A percentile compares a stretch with the other conserved stretches of the same genome.
These are phyloP conservation scores for Tuta absoluta DNA, from an alignment of 2,888 invertebrate genomes.

Conservation along the genomic window DNA sequence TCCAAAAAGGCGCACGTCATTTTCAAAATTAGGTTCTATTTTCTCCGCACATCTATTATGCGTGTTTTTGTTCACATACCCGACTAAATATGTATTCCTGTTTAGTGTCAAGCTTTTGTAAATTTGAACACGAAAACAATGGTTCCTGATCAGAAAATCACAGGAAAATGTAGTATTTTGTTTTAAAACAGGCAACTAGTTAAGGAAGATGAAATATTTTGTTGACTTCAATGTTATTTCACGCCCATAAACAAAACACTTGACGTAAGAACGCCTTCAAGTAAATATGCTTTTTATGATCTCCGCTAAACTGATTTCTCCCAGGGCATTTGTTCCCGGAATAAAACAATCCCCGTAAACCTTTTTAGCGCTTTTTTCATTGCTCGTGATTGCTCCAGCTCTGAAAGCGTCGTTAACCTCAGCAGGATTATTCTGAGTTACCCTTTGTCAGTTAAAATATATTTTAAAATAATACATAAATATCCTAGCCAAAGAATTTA, in stretches of 20 bases:
- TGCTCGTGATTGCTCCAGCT: slow-evolving; percentile 25
- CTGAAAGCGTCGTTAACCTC: slow-evolving; percentile 29
- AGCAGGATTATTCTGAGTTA: slow-evolving; percentile 7
- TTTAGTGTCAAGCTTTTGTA: not conserved
- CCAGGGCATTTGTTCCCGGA: slow-evolving; percentile 14
- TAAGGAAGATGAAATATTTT: no score
- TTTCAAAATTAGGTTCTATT: slow-evolving; percentile 32
- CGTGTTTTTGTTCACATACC: slow-evolving; percentile 23
- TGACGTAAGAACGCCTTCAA: not conserved
- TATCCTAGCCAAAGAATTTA: not conserved
- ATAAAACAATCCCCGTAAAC: slow-evolving; percentile 26
- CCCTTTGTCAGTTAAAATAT: slow-evolving; percentile 12
- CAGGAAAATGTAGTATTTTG: no score
- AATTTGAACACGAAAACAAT: not conserved
- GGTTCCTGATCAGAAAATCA: no score
- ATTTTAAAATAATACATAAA: not conserved
- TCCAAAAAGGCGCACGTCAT: slow-evolving; percentile 38
- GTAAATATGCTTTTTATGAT: slow-evolving; percentile 8
- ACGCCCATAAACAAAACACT: not conserved
- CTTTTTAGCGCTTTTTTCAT: slow-evolving; percentile 28
- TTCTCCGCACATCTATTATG: slow-evolving; percentile 22
- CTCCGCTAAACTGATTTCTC: slow-evolving; percentile 10
- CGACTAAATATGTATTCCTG: not conserved
- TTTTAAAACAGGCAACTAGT: no score
- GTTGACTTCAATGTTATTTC: no score